Conservation (phyloP, 1,140 invertebrate genomes). For the Danaus plexippus region DNA sequence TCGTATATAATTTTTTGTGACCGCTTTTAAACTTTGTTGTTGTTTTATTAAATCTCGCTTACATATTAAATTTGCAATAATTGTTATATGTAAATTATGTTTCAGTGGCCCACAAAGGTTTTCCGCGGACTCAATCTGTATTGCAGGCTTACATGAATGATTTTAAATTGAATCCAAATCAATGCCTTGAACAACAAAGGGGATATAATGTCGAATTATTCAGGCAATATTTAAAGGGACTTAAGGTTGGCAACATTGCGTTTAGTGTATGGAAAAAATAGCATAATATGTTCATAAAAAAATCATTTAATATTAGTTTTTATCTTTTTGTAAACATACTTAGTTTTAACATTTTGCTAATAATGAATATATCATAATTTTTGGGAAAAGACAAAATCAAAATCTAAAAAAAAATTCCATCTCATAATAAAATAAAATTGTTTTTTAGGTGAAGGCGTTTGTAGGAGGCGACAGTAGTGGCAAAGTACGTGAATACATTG, state of each 20-base stretch:
- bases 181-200: constrained; percentile 30
- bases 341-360: neutral
- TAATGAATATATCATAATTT: neutral
- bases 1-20: too few relatives aligned
- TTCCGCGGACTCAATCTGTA: constrained; percentile 71
- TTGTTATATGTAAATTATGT: constrained; percentile 3
- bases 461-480: constrained; percentile 24
- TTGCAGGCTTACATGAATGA: constrained; percentile 49
- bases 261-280: neutral
- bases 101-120: constrained; percentile 78
- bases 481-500: constrained; percentile 43
- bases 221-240: constrained; percentile 33
- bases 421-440: neutral
- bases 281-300: too few relatives aligned
- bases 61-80: too few relatives aligned
- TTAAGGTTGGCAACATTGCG: constrained; percentile 33
- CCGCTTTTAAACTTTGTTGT: too few relatives aligned
- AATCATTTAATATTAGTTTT: too few relatives aligned
- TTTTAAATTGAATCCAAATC: constrained; percentile 33
- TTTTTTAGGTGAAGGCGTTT: constrained; percentile 37
- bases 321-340: too few relatives aligned
- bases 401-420: neutral
- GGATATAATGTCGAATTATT: constrained; percentile 24
- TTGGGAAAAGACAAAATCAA: neutral
- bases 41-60: too few relatives aligned